Conservation (phyloP, 2,113 vertebrate genomes). For the Cyprinus carpio region DNA sequence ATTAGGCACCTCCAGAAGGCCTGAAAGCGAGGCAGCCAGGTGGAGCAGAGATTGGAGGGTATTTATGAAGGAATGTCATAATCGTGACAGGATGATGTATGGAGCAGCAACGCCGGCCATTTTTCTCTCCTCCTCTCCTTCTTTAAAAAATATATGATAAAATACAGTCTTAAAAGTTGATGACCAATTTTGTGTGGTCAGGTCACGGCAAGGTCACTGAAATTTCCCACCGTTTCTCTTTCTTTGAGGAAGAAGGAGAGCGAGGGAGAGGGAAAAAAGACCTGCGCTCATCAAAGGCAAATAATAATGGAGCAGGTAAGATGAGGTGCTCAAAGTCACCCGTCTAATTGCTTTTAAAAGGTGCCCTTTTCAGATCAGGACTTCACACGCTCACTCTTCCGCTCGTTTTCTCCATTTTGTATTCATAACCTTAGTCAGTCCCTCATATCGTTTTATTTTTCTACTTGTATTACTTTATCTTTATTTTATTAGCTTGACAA, state of each 20-base stretch:
- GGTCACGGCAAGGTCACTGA: constrained; percentile 72
- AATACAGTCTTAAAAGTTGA: constrained; percentile 73
- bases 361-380: constrained; percentile 75
- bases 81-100: constrained; percentile 87
- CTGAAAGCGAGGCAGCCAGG: constrained; percentile 74
- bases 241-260: constrained; percentile 33
- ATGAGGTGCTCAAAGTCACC: constrained; percentile 75
- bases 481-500: too few relatives aligned
- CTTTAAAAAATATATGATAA: constrained; percentile 75
- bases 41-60: constrained; percentile 79
- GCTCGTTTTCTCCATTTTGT: not conserved
- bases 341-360: constrained; percentile 77
- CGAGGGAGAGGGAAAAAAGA: constrained; percentile 47
- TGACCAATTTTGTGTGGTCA: constrained; percentile 77
- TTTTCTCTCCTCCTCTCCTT: constrained; percentile 58
- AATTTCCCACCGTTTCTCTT: constrained; percentile 55
- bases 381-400: constrained; percentile 41
- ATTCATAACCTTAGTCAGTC: not conserved
- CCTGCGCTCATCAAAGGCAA: constrained; percentile 55
- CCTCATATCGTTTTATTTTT: not conserved
- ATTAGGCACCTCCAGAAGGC: constrained; percentile 70
- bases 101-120: constrained; percentile 63
- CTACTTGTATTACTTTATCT: not conserved
- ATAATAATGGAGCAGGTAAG: constrained; percentile 69
- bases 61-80: constrained; percentile 87